These are phyloP conservation scores for Syrmaticus mikado DNA, from an alignment of 2,113 vertebrate genomes.

Conservation along the genomic window DNA sequence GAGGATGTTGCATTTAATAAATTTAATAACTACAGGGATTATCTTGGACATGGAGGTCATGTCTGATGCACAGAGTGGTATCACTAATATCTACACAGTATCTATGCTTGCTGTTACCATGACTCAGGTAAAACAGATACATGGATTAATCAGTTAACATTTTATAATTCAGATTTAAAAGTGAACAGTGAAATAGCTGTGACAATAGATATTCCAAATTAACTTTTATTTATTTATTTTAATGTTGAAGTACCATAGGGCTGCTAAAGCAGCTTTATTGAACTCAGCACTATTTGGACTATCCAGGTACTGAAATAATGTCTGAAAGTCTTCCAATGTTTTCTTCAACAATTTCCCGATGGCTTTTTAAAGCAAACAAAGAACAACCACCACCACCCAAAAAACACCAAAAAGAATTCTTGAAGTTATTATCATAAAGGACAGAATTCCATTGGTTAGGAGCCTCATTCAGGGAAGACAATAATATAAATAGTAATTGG, in stretches of 20 bases:
- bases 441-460: neutral
- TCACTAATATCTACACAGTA: neutral
- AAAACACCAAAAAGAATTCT: neutral
- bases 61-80: neutral
- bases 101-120: neutral
- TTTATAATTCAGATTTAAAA: neutral
- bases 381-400: neutral
- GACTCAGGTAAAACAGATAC: neutral
- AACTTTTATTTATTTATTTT: neutral
- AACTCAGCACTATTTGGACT: neutral
- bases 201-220: neutral
- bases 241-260: neutral
- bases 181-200: neutral
- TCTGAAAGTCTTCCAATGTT: neutral
- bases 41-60: neutral
- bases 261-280: neutral
- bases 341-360: neutral
- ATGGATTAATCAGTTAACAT: neutral
- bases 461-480: neutral
- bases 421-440: neutral
- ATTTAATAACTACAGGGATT: neutral
- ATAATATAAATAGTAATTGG: neutral
- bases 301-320: neutral
- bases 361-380: neutral
- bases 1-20: neutral